A percentile compares a stretch with the other conserved stretches of the same genome.
phyloP scores from a whole-genome alignment of 2,888 invertebrate species.

The Ormyrus pomaceus region DNA sequence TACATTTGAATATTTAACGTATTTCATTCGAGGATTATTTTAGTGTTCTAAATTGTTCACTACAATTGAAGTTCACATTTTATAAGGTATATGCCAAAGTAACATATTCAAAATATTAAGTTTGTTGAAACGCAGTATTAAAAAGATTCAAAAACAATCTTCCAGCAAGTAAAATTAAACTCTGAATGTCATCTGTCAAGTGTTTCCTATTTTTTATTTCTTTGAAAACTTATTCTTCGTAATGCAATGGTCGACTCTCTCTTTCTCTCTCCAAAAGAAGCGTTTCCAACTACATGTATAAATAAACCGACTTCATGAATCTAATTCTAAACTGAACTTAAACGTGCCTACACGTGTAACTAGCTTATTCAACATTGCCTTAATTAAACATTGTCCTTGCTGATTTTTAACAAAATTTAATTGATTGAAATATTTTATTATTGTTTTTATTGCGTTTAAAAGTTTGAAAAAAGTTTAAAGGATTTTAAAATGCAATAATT shows the following conservation, averaged over 20 bases:
- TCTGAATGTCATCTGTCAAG: no score
- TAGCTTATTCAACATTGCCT: no score
- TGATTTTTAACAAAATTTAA: neutral
- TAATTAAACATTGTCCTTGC: no score
- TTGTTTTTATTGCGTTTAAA: neutral
- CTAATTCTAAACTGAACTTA: constrained; percentile 20
- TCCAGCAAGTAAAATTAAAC: no score
- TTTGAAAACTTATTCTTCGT: constrained; percentile 3
- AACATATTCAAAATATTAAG: no score
- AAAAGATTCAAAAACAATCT: no score
- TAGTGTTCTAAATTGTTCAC: no score
- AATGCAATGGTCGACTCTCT: neutral
- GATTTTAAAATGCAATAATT: neutral
- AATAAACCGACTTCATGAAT: constrained; percentile 36
- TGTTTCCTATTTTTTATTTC: constrained; percentile 8
- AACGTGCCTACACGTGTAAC: neutral
- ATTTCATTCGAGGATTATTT: no score
- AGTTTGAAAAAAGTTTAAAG: neutral
- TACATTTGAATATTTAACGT: no score
- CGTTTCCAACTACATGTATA: constrained; percentile 24
- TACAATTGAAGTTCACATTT: no score
- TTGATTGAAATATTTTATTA: neutral
- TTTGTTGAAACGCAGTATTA: no score
- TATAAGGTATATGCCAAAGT: no score
- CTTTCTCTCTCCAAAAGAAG: constrained; percentile 20